A percentile compares a stretch with the other conserved stretches of the same genome.
These are phyloP conservation scores for Spisula subtruncata DNA, from an alignment of 2,888 invertebrate genomes.

Conservation along the genomic window DNA sequence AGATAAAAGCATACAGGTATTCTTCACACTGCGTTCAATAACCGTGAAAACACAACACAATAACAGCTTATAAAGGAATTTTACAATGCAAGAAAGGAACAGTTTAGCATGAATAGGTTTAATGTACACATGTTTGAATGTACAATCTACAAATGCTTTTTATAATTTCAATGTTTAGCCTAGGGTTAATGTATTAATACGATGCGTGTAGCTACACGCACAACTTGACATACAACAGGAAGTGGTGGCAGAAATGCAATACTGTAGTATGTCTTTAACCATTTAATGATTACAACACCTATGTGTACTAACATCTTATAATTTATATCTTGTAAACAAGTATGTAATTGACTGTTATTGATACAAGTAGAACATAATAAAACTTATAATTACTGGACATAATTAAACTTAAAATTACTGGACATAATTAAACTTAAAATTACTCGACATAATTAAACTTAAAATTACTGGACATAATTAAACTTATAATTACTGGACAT, in stretches of 20 bases:
- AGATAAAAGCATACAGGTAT: slow-evolving; percentile 38
- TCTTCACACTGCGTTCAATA: slow-evolving; percentile 37
- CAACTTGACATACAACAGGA: slow-evolving; percentile 31
- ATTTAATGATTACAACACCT: not conserved
- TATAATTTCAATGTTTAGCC: slow-evolving; percentile 15
- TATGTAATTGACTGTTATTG: too few relatives aligned
- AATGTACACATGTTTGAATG: not conserved
- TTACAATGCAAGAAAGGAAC: slow-evolving; percentile 21
- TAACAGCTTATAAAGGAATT: slow-evolving; percentile 30
- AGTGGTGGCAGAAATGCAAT: not conserved
- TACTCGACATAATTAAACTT: too few relatives aligned
- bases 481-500: too few relatives aligned
- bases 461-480: too few relatives aligned
- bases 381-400: too few relatives aligned
- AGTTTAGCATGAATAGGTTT: not conserved
- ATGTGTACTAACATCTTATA: too few relatives aligned
- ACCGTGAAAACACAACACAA: slow-evolving; percentile 50
- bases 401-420: too few relatives aligned
- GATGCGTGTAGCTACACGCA: slow-evolving; percentile 3
- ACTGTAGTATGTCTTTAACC: not conserved
- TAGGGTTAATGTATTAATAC: not conserved
- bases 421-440: too few relatives aligned
- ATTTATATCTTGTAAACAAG: too few relatives aligned
- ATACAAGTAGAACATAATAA: too few relatives aligned
- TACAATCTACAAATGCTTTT: not conserved